phyloP scores from a whole-genome alignment of 2,113 vertebrate genomes.

The Lichenostomus cassidix region DNA sequence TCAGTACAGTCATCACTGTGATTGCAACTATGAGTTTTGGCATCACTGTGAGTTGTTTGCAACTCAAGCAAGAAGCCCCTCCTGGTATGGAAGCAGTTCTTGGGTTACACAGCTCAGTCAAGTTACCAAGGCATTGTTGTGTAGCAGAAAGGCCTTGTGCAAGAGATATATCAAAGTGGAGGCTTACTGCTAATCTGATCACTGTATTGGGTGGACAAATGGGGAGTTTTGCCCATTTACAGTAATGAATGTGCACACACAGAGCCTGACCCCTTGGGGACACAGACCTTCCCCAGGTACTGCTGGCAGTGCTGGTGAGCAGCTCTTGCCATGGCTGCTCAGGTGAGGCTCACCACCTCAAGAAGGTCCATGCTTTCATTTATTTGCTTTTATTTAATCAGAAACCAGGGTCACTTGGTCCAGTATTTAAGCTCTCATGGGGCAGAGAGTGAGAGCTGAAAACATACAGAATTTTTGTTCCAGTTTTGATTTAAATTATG shows the following conservation, averaged over 20 bases:
- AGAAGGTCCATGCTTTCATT: neutral
- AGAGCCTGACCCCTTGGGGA: rapidly evolving
- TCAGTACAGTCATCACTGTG: neutral
- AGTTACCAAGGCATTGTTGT: rapidly evolving
- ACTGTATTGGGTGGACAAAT: neutral
- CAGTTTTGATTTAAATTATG: neutral
- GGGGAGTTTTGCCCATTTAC: neutral
- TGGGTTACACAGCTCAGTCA: neutral
- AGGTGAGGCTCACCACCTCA: neutral
- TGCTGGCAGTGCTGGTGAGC: neutral
- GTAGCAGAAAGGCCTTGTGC: neutral
- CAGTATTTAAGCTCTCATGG: rapidly evolving
- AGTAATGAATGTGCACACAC: neutral
- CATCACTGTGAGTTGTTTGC: neutral
- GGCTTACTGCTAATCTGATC: neutral
- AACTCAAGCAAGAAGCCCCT: neutral
- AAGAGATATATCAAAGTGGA: neutral
- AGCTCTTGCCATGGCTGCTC: rapidly evolving
- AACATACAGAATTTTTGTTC: neutral
- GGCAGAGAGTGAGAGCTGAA: neutral
- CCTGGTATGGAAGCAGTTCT: neutral
- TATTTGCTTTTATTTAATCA: neutral
- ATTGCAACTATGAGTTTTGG: no score
- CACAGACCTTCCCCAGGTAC: neutral
- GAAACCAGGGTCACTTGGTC: neutral